A percentile compares a stretch with the other conserved stretches of the same genome.
Evolutionary conservation across 2,888 invertebrate species (phyloP).

Genomic region (Saturnia pavonia): DNA sequence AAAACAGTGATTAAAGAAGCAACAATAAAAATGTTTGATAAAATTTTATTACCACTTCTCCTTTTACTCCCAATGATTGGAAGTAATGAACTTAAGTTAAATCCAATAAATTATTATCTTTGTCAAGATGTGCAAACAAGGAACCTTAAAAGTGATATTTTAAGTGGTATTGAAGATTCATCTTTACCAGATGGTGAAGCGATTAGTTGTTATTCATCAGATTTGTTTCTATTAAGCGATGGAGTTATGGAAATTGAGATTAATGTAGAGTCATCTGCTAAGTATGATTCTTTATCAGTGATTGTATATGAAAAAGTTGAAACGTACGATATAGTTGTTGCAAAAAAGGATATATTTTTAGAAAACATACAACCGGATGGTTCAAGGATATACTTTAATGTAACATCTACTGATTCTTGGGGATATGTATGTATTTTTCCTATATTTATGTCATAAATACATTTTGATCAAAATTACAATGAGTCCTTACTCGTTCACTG

Average conservation of each 20-base stretch:
- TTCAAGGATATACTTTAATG: constrained; percentile 26
- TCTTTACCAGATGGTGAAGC: constrained; percentile 21
- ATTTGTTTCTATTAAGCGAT: constrained; percentile 21
- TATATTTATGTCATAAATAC: neutral
- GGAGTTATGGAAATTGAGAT: constrained; percentile 31
- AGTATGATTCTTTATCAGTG: constrained; percentile 36
- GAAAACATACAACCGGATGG: constrained; percentile 25
- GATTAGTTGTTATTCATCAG: constrained; percentile 27
- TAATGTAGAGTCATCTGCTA: constrained; percentile 26
- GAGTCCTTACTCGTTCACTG: neutral
- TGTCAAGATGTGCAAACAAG: neutral
- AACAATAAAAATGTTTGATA: constrained; percentile 11
- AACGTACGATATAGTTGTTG: neutral
- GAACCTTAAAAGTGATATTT: neutral
- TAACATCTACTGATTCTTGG: constrained; percentile 20
- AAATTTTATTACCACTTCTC: constrained; percentile 13
- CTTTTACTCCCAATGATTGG: constrained; percentile 2
- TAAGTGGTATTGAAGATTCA: neutral
- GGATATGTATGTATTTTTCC: constrained; percentile 38
- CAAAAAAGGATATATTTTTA: constrained; percentile 24
- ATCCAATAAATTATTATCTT: neutral
- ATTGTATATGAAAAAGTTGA: constrained; percentile 21
- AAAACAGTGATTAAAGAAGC: neutral
- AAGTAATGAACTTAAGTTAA: neutral
- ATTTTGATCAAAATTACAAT: neutral